Percentiles rank a stretch among this genome's conserved stretches.
These are phyloP conservation scores for Nebria salina DNA, from an alignment of 2,888 invertebrate genomes.

Conservation along the genomic window DNA sequence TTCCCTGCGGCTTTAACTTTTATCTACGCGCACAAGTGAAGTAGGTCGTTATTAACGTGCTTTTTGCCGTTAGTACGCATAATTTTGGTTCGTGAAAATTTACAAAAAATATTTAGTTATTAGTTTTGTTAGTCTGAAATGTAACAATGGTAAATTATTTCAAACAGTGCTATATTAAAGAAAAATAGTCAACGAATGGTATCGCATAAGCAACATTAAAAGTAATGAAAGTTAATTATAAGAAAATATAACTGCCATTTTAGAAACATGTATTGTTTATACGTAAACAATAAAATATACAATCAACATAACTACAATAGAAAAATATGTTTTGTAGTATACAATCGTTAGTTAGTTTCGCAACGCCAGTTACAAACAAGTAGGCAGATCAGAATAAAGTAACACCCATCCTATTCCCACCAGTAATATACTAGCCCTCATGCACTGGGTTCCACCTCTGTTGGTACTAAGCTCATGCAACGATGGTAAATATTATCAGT, in stretches of 20 bases:
- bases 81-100: too few species aligned
- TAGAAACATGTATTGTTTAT: not conserved
- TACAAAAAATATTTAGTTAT: too few species aligned
- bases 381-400: conserved; percentile 31
- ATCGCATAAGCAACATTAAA: not conserved
- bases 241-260: not conserved
- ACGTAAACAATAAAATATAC: not conserved
- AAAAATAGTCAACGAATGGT: not conserved
- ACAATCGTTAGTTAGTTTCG: conserved; percentile 14
- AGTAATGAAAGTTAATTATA: not conserved
- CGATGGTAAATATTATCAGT: conserved; percentile 50
- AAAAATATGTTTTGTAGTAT: not conserved
- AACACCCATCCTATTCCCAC: conserved; percentile 33
- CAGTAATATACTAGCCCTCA: conserved; percentile 27
- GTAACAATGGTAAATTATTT: too few species aligned
- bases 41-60: too few species aligned
- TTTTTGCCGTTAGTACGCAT: too few species aligned
- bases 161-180: not conserved
- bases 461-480: conserved; percentile 47
- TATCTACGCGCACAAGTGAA: too few species aligned
- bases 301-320: not conserved
- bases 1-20: too few species aligned
- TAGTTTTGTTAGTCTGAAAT: too few species aligned
- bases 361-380: conserved; percentile 29
- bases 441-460: conserved; percentile 18